phyloP scores from a whole-genome alignment of 1,140 invertebrate genomes.

The Teleopsis dalmanni region DNA sequence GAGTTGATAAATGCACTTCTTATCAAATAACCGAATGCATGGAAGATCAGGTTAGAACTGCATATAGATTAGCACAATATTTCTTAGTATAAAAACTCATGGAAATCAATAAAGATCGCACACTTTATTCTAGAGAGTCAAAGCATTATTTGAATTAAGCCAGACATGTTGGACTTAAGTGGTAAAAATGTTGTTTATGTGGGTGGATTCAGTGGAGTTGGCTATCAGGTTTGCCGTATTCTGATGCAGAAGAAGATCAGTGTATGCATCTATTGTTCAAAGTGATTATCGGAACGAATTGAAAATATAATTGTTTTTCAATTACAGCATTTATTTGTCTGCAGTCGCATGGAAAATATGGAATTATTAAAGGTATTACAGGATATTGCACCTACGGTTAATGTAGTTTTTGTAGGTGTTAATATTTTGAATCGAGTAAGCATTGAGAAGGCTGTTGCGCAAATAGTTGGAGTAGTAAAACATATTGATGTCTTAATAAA shows the following conservation, averaged over 20 bases:
- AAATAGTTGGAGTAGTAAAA: conserved; percentile 24
- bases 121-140: no score
- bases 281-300: no score
- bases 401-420: conserved; percentile 28
- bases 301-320: neutral
- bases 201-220: conserved; percentile 32
- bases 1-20: no score
- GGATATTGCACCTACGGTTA: conserved; percentile 19
- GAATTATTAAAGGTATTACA: conserved; percentile 37
- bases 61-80: no score
- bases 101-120: no score
- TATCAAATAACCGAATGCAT: no score
- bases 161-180: conserved; percentile 32
- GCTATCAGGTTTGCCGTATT: conserved; percentile 29
- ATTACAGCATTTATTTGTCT: conserved; percentile 24
- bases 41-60: no score
- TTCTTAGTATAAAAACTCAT: no score
- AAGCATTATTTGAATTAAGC: neutral
- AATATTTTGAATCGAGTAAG: conserved; percentile 28
- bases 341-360: conserved; percentile 35
- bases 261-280: conserved; percentile 3
- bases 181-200: conserved; percentile 36
- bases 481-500: conserved; percentile 38
- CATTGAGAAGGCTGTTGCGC: conserved; percentile 27
- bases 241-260: conserved; percentile 31